Evolutionary conservation across 2,113 vertebrate species (phyloP).

Genomic region (Bettongia penicillata): DNA sequence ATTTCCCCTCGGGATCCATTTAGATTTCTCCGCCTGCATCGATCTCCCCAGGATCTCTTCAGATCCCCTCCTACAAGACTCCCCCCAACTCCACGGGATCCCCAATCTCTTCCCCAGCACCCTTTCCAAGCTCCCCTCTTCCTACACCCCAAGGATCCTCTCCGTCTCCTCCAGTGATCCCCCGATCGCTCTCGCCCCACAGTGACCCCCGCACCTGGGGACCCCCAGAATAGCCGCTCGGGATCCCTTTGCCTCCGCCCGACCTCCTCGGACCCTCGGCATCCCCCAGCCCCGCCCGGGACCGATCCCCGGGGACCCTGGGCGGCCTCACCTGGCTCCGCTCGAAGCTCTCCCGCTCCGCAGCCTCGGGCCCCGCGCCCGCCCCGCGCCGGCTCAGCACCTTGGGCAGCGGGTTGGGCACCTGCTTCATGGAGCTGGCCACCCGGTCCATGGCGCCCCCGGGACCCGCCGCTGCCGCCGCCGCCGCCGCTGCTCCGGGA

Average conservation of each 20-base stretch:
- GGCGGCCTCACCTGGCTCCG: slow-evolving; percentile 87
- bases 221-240: not conserved
- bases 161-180: not conserved
- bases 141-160: not conserved
- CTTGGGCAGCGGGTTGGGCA: slow-evolving; percentile 92
- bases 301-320: slow-evolving; percentile 2
- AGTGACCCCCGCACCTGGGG: not conserved
- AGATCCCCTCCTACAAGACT: not conserved
- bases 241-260: not conserved
- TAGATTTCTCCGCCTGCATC: too few species aligned
- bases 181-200: not conserved
- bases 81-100: not conserved
- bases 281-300: slow-evolving; percentile 2
- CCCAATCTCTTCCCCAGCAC: not conserved
- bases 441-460: slow-evolving; percentile 89
- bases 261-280: not conserved
- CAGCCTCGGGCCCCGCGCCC: slow-evolving; percentile 87
- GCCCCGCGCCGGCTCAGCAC: slow-evolving; percentile 88
- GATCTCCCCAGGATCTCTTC: not conserved
- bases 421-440: slow-evolving; percentile 93
- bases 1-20: not conserved
- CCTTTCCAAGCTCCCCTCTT: not conserved
- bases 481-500: slow-evolving; percentile 53
- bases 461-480: slow-evolving; percentile 52
- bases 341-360: slow-evolving; percentile 92